Base-by-base conservation (phyloP, 2,797 vertebrate species). In the Leuciscus waleckii region DNA sequence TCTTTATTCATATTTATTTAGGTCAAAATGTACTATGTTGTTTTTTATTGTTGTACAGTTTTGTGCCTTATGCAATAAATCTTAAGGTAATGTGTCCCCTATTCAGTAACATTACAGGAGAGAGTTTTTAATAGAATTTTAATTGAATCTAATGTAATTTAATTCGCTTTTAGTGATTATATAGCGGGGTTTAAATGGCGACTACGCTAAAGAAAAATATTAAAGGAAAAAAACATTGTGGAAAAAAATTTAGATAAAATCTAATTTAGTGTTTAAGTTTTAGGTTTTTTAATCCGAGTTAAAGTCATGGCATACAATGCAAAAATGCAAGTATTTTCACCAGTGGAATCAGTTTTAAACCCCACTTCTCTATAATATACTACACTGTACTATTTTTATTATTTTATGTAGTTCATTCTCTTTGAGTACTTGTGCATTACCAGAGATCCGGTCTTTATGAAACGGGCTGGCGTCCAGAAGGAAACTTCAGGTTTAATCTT, bases 401-500 rank as follows among this genome's bases (percentile, higher is more conserved):
- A 21, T 58, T 77, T 58, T 77, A 35, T 39, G 2, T 77, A 37
- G 35, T 58, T 58, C 6, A 8, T 76, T 76, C 49, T 76, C 5
- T 37, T 23, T 54, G 51, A 37, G 19, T 76, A n/a, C 49, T 56
- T n/a, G 6, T 17, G 61, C 23, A 63, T 65, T 69, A 41, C 19
- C 49, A 26, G 78, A 39, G 61, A 49, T 79, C 1, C 7, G 2
- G 23, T 67, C 46, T 87, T 79, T 75, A 11, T 79, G 74, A 46
- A 26, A 35, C 26, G 2, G 37, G 10, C 63, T 81, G 77, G 39
- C 11, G 8, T 84, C 61, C 81, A 84, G 70, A 84, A 76, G 82
- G 63, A 87, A 76, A 70, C 86, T 69, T 83, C 37, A 69, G 46
- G 61, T 85, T 88, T 75, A 71, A 87, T 86, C 79, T 41, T 54